Conservation (phyloP, 1,140 invertebrate species). For the Muscidifurax raptorellus region DNA sequence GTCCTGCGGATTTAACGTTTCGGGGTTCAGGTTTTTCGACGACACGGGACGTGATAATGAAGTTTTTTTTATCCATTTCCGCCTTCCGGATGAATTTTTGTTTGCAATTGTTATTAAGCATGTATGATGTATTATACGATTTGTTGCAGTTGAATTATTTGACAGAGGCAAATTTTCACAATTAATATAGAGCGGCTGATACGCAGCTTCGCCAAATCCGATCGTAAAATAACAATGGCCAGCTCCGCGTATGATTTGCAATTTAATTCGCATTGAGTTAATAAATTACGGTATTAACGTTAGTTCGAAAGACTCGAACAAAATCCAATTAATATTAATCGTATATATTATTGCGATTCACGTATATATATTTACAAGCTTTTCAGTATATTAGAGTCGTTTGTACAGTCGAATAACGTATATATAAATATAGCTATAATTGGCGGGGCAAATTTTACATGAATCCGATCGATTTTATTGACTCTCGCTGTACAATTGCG, state of each 20-base stretch:
- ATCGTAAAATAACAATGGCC: not conserved
- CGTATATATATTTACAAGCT: not conserved
- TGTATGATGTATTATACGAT: not conserved
- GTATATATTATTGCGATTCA: not conserved
- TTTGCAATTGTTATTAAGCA: too few relatives aligned
- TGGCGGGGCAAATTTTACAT: too few relatives aligned
- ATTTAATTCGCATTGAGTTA: not conserved
- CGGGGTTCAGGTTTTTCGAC: not conserved
- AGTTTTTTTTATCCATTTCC: slow-evolving; percentile 11
- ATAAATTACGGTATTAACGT: not conserved
- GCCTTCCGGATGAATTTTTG: not conserved
- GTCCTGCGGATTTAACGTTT: slow-evolving; percentile 34
- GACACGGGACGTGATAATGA: not conserved
- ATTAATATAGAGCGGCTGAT: not conserved
- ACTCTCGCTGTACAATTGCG: too few relatives aligned
- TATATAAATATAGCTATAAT: too few relatives aligned
- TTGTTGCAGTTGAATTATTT: not conserved
- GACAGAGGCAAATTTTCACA: not conserved
- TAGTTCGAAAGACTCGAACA: not conserved
- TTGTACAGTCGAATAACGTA: not conserved
- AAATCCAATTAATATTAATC: not conserved
- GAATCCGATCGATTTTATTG: too few relatives aligned
- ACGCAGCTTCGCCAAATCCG: not conserved
- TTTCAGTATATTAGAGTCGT: not conserved
- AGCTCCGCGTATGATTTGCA: not conserved